Conservation (phyloP, 2,888 invertebrate genomes). For the Pristionchus japonicus region DNA sequence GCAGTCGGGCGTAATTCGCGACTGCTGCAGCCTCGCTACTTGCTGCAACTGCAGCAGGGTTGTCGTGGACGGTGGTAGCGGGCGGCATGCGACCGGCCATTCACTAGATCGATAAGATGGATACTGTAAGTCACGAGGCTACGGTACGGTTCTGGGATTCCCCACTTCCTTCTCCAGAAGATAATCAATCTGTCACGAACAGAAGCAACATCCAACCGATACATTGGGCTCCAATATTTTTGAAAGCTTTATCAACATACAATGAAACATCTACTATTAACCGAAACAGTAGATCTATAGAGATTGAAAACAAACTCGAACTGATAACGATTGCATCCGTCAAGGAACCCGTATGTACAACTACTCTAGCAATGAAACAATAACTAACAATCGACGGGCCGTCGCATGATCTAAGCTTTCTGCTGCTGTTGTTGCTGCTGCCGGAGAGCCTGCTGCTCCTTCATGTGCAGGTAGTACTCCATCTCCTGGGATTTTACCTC, state of each 20-base stretch:
- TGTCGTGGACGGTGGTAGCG: neutral
- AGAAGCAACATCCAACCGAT: neutral
- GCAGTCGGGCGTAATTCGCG: neutral
- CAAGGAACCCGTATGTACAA: slow-evolving; percentile 6
- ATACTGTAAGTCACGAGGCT: neutral
- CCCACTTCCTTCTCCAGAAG: neutral
- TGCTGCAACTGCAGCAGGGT: slow-evolving; percentile 12
- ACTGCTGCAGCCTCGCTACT: neutral
- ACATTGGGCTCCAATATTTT: neutral
- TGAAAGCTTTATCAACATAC: neutral
- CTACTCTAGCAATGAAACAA: neutral
- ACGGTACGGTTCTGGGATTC: too few relatives aligned
- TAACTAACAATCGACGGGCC: neutral
- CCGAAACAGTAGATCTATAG: too few relatives aligned
- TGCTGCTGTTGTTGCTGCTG: neutral
- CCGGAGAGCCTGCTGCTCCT: slow-evolving; percentile 17
- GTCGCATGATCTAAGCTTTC: neutral
- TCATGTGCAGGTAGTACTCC: slow-evolving; percentile 9
- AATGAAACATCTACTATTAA: neutral
- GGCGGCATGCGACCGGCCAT: slow-evolving; percentile 33
- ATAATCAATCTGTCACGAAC: neutral
- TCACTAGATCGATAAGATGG: neutral
- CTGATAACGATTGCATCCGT: neutral
- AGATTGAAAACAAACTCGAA: too few relatives aligned
- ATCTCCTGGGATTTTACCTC: slow-evolving; percentile 29